Conservation (phyloP, 2,797 vertebrate genomes). For the Echeneis naucrates region DNA sequence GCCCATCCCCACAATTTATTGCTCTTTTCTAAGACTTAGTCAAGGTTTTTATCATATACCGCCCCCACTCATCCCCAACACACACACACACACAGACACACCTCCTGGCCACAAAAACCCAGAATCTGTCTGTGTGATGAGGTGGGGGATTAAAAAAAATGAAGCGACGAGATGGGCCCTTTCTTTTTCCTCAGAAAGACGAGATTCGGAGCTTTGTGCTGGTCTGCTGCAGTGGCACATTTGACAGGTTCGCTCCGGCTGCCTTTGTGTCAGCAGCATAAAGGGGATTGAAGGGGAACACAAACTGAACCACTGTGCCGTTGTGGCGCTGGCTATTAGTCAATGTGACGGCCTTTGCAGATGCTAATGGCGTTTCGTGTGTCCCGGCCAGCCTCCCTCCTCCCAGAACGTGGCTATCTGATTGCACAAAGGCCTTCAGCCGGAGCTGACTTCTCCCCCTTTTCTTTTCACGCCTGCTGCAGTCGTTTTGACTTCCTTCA, state of each 20-base stretch:
- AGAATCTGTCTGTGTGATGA: conserved; percentile 69
- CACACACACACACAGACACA: too few species aligned
- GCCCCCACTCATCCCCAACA: too few species aligned
- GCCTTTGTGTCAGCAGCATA: conserved; percentile 96
- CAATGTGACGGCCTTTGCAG: conserved; percentile 92
- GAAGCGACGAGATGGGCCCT: conserved; percentile 82
- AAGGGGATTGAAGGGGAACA: conserved; percentile 90
- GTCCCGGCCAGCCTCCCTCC: conserved; percentile 85
- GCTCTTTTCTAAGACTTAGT: conserved; percentile 85
- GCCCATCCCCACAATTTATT: conserved; percentile 91
- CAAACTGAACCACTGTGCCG: conserved; percentile 91
- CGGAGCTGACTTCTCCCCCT: conserved; percentile 82
- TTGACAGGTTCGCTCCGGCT: conserved; percentile 91
- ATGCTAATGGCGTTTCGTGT: conserved; percentile 97
- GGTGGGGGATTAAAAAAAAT: conserved; percentile 75
- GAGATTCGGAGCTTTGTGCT: conserved; percentile 92
- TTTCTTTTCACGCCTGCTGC: conserved; percentile 80
- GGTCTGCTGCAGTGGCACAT: conserved; percentile 88
- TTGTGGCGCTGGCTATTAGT: conserved; percentile 88
- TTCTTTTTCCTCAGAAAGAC: conserved; percentile 78
- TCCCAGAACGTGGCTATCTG: conserved; percentile 84
- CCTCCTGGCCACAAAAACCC: conserved; percentile 61
- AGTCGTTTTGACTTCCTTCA: conserved; percentile 82
- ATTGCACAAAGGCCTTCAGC: conserved; percentile 90
- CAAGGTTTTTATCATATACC: conserved; percentile 80